These are phyloP conservation scores for Agrotis segetum DNA, from an alignment of 2,888 invertebrate species.

Conservation along the genomic window DNA sequence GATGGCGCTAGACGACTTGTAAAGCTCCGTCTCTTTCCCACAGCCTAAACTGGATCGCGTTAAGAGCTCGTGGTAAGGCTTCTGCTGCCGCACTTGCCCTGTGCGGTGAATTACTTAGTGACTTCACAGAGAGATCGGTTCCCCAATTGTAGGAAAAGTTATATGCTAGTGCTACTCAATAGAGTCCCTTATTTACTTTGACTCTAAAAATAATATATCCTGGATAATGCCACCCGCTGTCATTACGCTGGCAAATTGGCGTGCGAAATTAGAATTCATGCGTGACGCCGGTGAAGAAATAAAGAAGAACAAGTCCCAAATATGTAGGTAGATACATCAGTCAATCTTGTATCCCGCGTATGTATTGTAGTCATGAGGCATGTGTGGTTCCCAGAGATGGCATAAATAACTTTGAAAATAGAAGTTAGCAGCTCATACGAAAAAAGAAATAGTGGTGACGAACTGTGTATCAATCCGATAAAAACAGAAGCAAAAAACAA, in stretches of 20 bases:
- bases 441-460: not conserved
- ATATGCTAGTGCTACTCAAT: not conserved
- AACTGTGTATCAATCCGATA: conserved; percentile 7
- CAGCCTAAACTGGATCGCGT: too few species aligned
- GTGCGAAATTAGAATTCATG: conserved; percentile 2
- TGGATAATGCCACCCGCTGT: not conserved
- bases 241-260: conserved; percentile 19
- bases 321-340: not conserved
- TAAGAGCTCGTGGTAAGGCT: too few species aligned
- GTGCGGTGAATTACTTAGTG: too few species aligned
- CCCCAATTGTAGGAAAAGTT: not conserved
- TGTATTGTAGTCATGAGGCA: too few species aligned
- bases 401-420: too few species aligned
- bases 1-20: too few species aligned
- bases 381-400: too few species aligned
- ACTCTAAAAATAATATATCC: not conserved
- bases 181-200: not conserved
- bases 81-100: too few species aligned
- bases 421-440: too few species aligned
- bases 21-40: too few species aligned
- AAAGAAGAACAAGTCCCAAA: not conserved
- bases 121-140: not conserved
- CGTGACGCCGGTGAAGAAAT: not conserved
- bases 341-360: not conserved
- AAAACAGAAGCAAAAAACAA: conserved; percentile 1